These are phyloP conservation scores for Chironomus tentans DNA, from an alignment of 2,888 invertebrate genomes.

Conservation along the genomic window DNA sequence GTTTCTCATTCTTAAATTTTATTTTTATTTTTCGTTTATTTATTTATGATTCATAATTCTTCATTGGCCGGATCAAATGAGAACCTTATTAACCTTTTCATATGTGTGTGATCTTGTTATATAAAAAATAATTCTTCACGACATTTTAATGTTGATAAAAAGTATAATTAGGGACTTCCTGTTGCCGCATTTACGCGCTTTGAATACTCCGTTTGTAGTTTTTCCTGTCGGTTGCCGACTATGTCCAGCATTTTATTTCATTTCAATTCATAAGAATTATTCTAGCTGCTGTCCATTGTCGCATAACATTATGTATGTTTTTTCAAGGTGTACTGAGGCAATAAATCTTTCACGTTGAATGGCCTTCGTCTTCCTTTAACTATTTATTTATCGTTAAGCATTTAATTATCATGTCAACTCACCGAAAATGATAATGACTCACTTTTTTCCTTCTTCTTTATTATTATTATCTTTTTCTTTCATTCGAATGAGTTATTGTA, in stretches of 20 bases:
- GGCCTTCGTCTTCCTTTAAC: constrained; percentile 3
- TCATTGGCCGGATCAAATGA: too few species aligned
- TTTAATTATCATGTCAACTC: constrained; percentile 13
- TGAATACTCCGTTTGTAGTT: neutral
- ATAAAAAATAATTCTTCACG: neutral
- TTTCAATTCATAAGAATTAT: neutral
- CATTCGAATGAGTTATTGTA: too few species aligned
- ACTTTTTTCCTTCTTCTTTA: neutral
- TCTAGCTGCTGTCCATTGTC: neutral
- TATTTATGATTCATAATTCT: too few species aligned
- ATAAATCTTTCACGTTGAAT: constrained; percentile 16
- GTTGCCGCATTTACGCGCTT: neutral
- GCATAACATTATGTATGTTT: too few species aligned
- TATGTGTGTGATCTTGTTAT: too few species aligned
- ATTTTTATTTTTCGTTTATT: too few species aligned
- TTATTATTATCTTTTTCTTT: too few species aligned
- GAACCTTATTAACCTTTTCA: too few species aligned
- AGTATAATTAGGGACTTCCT: constrained; percentile 1
- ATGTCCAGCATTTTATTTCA: neutral
- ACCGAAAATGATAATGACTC: constrained; percentile 9
- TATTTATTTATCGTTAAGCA: neutral
- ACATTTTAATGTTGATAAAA: neutral
- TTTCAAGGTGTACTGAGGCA: neutral
- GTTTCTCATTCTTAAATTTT: too few species aligned
- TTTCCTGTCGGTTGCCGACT: neutral